phyloP scores from a whole-genome alignment of 2,113 vertebrate species.

The Planiliza haematocheilus region DNA sequence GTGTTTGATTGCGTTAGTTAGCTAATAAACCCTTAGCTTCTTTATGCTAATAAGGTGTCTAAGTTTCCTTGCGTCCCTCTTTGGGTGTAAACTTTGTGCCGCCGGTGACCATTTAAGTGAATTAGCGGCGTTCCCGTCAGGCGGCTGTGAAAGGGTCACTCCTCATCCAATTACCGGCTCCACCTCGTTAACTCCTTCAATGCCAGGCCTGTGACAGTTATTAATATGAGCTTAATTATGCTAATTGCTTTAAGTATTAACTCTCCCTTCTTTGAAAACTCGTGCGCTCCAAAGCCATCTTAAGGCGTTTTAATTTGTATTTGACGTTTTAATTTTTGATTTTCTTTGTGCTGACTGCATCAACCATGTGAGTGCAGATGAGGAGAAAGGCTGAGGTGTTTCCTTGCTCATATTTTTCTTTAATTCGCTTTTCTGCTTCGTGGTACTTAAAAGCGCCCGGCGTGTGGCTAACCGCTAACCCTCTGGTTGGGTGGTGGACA shows the following conservation, averaged over 20 bases:
- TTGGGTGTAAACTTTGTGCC: constrained; percentile 13
- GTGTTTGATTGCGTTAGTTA: too few species aligned
- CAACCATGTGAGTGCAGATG: constrained; percentile 15
- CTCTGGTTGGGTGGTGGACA: too few species aligned
- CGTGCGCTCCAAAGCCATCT: constrained; percentile 48
- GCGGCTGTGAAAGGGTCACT: constrained; percentile 50
- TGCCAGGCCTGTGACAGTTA: constrained; percentile 23
- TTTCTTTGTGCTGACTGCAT: constrained; percentile 33
- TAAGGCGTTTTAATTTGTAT: constrained; percentile 60
- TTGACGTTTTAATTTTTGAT: constrained; percentile 65
- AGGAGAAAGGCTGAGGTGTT: not conserved
- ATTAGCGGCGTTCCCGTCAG: constrained; percentile 61
- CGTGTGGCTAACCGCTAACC: too few species aligned
- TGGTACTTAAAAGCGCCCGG: too few species aligned
- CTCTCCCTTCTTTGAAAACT: constrained; percentile 49
- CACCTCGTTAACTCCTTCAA: constrained; percentile 73
- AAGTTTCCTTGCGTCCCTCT: not conserved
- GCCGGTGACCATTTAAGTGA: constrained; percentile 66
- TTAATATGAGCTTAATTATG: constrained; percentile 68
- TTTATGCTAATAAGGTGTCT: too few species aligned
- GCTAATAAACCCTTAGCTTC: too few species aligned
- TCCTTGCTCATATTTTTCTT: too few species aligned
- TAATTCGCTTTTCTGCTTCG: too few species aligned
- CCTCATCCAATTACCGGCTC: constrained; percentile 66
- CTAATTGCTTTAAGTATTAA: constrained; percentile 70